phyloP scores from a whole-genome alignment of 2,113 vertebrate genomes.

The Fulmarus glacialis region DNA sequence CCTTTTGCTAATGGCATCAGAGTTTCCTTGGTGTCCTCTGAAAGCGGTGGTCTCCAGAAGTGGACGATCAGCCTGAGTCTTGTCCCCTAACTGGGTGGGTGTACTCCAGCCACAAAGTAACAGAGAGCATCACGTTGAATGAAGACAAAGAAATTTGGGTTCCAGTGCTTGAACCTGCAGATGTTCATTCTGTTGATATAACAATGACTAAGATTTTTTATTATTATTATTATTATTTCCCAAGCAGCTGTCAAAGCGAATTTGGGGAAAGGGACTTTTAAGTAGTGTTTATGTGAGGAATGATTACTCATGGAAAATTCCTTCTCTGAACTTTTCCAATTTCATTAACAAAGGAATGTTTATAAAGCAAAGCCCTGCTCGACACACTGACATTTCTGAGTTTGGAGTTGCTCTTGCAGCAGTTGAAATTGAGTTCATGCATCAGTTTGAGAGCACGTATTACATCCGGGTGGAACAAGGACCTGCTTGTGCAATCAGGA shows the following conservation, averaged over 20 bases:
- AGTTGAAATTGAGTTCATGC: conserved; percentile 11
- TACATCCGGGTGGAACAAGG: neutral
- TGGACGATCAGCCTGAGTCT: neutral
- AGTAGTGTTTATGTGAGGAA: neutral
- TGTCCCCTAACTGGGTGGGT: neutral
- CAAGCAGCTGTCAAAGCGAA: neutral
- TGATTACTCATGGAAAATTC: conserved; percentile 52
- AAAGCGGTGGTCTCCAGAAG: neutral
- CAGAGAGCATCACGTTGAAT: neutral
- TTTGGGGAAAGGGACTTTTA: conserved; percentile 6
- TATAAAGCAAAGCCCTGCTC: neutral
- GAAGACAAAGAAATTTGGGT: neutral
- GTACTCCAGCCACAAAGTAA: neutral
- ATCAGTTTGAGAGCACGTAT: neutral
- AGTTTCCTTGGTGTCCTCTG: neutral
- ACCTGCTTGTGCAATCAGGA: neutral
- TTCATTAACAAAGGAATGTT: conserved; percentile 54
- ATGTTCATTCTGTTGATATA: neutral
- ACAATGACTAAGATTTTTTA: neutral
- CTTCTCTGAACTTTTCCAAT: conserved; percentile 28
- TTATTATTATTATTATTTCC: neutral
- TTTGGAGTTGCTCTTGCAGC: neutral
- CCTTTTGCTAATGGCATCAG: neutral
- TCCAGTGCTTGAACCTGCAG: neutral
- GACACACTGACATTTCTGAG: neutral